Base-by-base conservation (phyloP, 1,140 invertebrate species). In the Cherax quadricarinatus region DNA sequence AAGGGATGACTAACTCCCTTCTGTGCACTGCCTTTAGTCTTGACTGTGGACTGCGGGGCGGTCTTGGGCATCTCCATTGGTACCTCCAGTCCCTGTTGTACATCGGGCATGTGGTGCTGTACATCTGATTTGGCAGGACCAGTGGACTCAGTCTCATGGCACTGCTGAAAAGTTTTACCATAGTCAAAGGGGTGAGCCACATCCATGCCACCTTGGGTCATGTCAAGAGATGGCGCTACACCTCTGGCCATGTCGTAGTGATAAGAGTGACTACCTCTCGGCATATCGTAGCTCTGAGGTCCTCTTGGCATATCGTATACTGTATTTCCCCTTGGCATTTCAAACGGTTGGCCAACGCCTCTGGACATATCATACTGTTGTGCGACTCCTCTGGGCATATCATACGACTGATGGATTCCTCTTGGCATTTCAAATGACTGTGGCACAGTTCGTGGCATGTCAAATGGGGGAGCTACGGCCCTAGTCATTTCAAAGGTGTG, bases 61-160 rank as follows among this genome's bases (percentile, higher is more conserved):
- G 88, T 89, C 62, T 89, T 89, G 30, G 88, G 88, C 88, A 89
- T 89, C 53, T 89, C 60, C 75, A 89, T 51, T 16, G 79, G 88
- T n/a, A 89, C 16, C 21, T 89, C 88, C 57, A 89, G 60, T 41
- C 6, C 62, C 16, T 73, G 79, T 2, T 89, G 79, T 14, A 60
- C 16, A 48, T 89, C 88, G 49, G 41, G 41, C 60, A 89, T 18
- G 30, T 51, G 48, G 24, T 89, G 79, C 4, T 48, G 57, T 21
- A 14, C 21, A 48, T 89, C 62, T 0, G 30, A 30, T 30, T 89
- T 89, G 41, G 48, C 48, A 12, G 48, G 18, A 2, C 48, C 79
- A 18, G 70, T 51, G 6, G 70, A 1, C 9, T 73, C 62, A 57
- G 41, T 7, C 18, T 83, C 30, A 14, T 60, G 21, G 18, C 88